Base-by-base conservation (phyloP, 2,797 vertebrate species). In the Catharus ustulatus region DNA sequence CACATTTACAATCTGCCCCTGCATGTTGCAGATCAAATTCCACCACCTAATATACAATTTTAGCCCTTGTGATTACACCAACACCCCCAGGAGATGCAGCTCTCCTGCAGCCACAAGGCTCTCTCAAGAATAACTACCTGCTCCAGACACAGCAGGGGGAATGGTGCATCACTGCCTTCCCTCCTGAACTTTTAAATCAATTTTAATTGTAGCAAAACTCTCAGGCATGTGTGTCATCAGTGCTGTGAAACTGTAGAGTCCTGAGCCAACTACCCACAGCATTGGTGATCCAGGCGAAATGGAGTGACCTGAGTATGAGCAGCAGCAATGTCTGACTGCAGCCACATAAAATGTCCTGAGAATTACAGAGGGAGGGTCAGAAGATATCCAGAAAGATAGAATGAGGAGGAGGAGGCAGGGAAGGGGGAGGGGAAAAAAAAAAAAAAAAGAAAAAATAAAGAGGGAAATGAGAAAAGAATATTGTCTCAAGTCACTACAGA, bases 11-110 rank as follows among this genome's bases (percentile, higher is more conserved):
- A 87, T 92, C 82, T 75, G 84, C 52, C 88, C 62, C 71, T 89
- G 78, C 80, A 87, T 6, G 58, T 46, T 69, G 55, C 84, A 68
- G 66, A 95, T 71, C 77, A 68, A 82, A 91, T 92, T 92, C 94
- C 78, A 83, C 38, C 49, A 52, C 58, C 77, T 90, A 75, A 87
- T 19, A 32, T 2, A 84, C 48, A 90, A 26, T 58, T 66, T 83
- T 64, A 84, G 43, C 52, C 74, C 43, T 85, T 85, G 63, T 55
- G 84, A 93, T 86, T 66, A 29, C 81, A 92, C 54, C 87, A 84
- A 46, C 79, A 46, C 15, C 49, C 24, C 4, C 43, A 86, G 79
- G 43, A 72, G 51, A 80, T 26, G 51, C 52, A 94, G 82, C 71
- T 84, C 34, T 92, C 62, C 58, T 67, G 55, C 48, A 88, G 58